Evolutionary conservation across 2,113 vertebrate species (phyloP).

Genomic region (Bagarius yarrelli): DNA sequence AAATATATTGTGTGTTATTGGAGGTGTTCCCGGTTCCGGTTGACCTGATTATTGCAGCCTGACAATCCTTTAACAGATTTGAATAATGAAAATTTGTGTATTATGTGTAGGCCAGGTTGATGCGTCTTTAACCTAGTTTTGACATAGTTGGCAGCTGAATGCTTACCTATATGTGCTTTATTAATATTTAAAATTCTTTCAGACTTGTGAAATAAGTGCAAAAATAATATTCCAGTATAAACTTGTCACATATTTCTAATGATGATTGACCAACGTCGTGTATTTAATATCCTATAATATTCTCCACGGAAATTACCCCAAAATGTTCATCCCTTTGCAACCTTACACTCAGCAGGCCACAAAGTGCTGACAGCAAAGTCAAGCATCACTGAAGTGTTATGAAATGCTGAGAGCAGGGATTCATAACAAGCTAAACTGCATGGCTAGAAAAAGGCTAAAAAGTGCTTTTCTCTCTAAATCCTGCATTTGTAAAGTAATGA

Average conservation of each 20-base stretch:
- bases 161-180: background rate
- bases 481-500: slow-evolving; percentile 33
- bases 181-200: background rate
- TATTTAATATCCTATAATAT: slow-evolving; percentile 22
- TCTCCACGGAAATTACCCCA: slow-evolving; percentile 15
- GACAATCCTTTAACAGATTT: no score
- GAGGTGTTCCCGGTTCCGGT: no score
- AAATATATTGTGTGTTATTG: no score
- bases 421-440: slow-evolving; percentile 28
- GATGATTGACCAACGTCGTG: background rate
- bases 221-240: slow-evolving; percentile 2
- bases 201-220: background rate
- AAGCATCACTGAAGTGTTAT: slow-evolving; percentile 27
- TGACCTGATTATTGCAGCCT: no score
- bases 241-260: slow-evolving; percentile 11
- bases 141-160: background rate
- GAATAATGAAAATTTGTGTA: no score
- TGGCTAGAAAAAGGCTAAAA: slow-evolving; percentile 4
- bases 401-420: slow-evolving; percentile 34
- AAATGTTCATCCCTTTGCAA: slow-evolving; percentile 33
- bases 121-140: no score
- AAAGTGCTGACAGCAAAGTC: slow-evolving; percentile 26
- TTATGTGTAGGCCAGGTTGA: no score
- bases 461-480: slow-evolving; percentile 27
- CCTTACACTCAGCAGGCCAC: slow-evolving; percentile 33